Conservation (phyloP, 2,888 invertebrate species). For the Phaonia tiefii region DNA sequence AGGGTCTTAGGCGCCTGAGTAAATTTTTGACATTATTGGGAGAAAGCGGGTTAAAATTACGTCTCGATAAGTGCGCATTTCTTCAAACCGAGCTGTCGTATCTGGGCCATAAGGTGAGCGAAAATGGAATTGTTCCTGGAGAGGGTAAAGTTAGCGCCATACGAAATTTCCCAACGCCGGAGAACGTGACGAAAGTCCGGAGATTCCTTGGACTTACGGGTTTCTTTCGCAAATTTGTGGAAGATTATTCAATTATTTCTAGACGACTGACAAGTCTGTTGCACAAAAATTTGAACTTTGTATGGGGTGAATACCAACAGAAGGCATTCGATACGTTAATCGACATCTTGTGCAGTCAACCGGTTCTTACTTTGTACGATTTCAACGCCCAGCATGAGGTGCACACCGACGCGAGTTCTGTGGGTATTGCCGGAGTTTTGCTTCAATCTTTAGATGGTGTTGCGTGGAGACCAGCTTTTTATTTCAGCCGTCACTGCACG, state of each 20-base stretch:
- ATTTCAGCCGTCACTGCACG: no score
- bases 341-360: background rate
- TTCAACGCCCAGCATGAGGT: background rate
- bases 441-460: no score
- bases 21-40: conserved; percentile 53
- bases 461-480: no score
- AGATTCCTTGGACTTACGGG: background rate
- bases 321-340: background rate
- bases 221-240: conserved; percentile 31
- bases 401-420: no score
- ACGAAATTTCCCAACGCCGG: background rate
- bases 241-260: background rate
- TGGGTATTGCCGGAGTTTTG: background rate
- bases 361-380: background rate
- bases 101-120: conserved; percentile 54
- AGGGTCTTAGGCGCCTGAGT: no score
- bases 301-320: background rate
- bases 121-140: background rate
- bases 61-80: conserved; percentile 62
- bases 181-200: background rate
- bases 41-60: conserved; percentile 53
- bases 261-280: background rate
- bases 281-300: background rate
- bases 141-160: conserved; percentile 10
- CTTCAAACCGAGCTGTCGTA: conserved; percentile 37